phyloP scores from a whole-genome alignment of 2,113 vertebrate species.

The Ancistrus triradiatus region DNA sequence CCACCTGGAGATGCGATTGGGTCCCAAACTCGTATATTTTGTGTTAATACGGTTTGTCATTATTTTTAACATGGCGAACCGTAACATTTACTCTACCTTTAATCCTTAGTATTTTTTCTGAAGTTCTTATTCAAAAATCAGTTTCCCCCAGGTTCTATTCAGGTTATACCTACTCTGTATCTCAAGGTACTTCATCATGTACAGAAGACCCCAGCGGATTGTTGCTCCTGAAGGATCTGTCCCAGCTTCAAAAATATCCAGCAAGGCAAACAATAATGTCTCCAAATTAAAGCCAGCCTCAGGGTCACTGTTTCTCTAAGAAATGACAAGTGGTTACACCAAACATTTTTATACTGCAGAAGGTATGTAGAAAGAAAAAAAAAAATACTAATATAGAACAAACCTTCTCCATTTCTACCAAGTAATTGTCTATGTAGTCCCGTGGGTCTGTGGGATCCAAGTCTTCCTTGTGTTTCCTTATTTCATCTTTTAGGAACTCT shows the following conservation, averaged over 20 bases:
- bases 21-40: too few relatives aligned
- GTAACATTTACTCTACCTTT: too few relatives aligned
- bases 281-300: conserved; percentile 53
- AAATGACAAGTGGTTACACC: too few relatives aligned
- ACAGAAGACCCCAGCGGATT: conserved; percentile 68
- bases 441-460: conserved; percentile 55
- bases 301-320: conserved; percentile 20
- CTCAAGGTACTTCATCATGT: conserved; percentile 61
- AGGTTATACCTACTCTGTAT: conserved; percentile 64
- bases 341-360: too few relatives aligned
- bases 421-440: conserved; percentile 62
- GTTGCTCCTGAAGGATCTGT: conserved; percentile 69
- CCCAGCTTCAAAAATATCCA: conserved; percentile 68
- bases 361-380: too few relatives aligned
- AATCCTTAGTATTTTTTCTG: too few relatives aligned
- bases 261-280: conserved; percentile 32
- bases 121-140: too few relatives aligned
- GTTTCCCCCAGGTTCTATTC: too few relatives aligned
- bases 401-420: conserved; percentile 58
- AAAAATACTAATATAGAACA: neutral
- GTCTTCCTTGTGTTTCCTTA: conserved; percentile 42
- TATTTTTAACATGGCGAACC: too few relatives aligned
- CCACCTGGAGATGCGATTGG: too few relatives aligned
- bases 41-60: too few relatives aligned
- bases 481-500: conserved; percentile 46